Base-by-base conservation (phyloP, 2,113 vertebrate genomes). In the Pelecanoides urinatrix region DNA sequence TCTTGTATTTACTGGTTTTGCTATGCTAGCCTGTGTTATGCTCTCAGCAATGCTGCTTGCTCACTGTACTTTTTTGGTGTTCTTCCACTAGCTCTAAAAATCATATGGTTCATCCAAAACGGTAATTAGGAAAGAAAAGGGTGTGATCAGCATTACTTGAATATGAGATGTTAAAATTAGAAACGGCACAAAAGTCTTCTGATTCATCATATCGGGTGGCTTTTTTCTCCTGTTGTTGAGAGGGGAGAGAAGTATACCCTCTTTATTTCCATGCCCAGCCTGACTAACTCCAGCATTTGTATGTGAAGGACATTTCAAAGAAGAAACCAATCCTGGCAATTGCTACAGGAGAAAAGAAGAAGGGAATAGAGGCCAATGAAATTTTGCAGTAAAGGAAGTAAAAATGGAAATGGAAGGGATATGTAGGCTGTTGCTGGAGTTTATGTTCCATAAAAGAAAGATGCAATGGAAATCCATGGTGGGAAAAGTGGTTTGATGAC, bases 51-150 rank as follows among this genome's bases (percentile, higher is more conserved):
- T 49, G 50, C 63, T 86, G 26, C 62, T 88, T 88, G 27, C 32
- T 90, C 18, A 4, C 73, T 90, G 62, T 73, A 45, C 29, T 75
- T 83, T 87, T 85, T 70, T 92, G 63, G 63, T 91, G 22, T 73
- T 79, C 66, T 88, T 93, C 66, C 45, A 83, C n/a, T 29, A 88
- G 45, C 47, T 86, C 26, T 50, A 78, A 94, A 93, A 87, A 85
- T 90, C 71, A 68, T 68, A 45, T 36, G 58, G 78, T 73, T 94
- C 22, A 47, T 93, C 67, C 85, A 73, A 79, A 95, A 85, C 10
- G 10, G 52, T 91, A 91, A 87, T 92, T 90, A 94, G 34, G 65
- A 88, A 70, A 88, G 65, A 92, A 96, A 82, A 89, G 16, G 36
- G 85, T 96, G 56, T 82, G 66, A 86, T 94, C 74, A 67, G 68